phyloP scores from a whole-genome alignment of 1,140 invertebrate genomes.

The Drosophila takahashii region DNA sequence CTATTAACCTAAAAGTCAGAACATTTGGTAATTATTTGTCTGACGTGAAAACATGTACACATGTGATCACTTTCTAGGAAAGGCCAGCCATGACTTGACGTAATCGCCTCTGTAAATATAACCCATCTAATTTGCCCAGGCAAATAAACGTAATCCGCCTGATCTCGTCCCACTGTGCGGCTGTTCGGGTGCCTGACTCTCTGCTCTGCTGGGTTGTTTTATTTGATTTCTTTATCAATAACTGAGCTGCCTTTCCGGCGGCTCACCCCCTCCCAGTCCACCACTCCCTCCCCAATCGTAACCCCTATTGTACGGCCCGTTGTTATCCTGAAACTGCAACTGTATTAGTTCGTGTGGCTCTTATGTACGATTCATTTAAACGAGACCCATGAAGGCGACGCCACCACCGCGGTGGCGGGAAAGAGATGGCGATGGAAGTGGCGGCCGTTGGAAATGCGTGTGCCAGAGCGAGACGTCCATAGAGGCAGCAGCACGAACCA shows the following conservation, averaged over 20 bases:
- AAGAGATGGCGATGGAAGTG: constrained; percentile 4
- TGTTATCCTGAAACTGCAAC: constrained; percentile 60
- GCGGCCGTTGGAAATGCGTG: background rate
- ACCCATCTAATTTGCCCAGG: background rate
- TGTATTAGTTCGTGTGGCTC: constrained; percentile 53
- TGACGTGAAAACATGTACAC: background rate
- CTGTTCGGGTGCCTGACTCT: constrained; percentile 6
- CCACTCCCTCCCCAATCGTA: background rate
- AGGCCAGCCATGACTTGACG: background rate
- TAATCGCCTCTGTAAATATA: constrained; percentile 1
- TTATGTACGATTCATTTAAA: constrained; percentile 82
- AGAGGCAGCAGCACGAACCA: constrained; percentile 17
- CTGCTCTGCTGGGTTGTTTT: constrained; percentile 51
- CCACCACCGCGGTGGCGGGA: constrained; percentile 59
- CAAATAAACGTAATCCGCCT: constrained; percentile 12
- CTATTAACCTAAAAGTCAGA: too few species aligned
- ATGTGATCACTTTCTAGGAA: background rate
- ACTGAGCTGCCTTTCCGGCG: constrained; percentile 54
- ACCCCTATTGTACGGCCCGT: constrained; percentile 17
- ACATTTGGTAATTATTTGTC: background rate
- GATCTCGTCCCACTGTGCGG: constrained; percentile 34
- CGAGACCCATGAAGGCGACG: constrained; percentile 53
- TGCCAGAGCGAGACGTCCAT: constrained; percentile 42
- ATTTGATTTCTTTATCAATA: constrained; percentile 82
- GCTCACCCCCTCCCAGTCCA: background rate